Percentiles rank a stretch among this genome's conserved stretches.
Conservation (phyloP, 2,113 vertebrate species). For the Setophaga kirtlandii region DNA sequence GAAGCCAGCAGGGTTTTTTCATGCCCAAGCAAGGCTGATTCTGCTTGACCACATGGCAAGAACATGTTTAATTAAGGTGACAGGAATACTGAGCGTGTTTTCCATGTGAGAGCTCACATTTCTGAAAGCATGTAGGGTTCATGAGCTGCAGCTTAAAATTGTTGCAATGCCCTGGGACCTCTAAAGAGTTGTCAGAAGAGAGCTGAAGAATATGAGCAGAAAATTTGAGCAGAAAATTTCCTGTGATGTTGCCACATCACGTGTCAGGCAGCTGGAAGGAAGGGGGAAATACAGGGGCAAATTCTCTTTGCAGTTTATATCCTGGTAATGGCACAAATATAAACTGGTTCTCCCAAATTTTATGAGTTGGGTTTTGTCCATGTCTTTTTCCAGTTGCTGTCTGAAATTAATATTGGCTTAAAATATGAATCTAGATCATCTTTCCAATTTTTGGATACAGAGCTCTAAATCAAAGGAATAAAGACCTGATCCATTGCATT, state of each 20-base stretch:
- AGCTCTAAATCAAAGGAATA: neutral
- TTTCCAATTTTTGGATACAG: neutral
- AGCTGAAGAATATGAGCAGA: neutral
- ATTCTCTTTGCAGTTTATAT: neutral
- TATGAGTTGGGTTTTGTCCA: neutral
- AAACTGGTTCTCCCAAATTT: neutral
- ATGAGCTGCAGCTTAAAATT: neutral
- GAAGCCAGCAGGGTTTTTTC: neutral
- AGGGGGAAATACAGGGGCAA: fast-evolving
- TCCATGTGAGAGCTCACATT: neutral
- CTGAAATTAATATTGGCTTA: neutral
- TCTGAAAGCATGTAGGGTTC: neutral
- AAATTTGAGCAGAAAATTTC: neutral
- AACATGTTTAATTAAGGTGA: neutral
- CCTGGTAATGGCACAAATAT: neutral
- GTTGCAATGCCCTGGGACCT: neutral
- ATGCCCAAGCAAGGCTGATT: neutral
- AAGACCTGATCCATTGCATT: neutral
- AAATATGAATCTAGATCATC: neutral
- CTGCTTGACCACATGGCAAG: neutral
- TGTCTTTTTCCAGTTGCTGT: neutral
- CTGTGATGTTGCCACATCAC: neutral
- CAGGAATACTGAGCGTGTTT: neutral
- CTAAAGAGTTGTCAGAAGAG: neutral
- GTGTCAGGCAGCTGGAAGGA: neutral